Conservation (phyloP, 2,888 invertebrate genomes). For the Brenthis ino region DNA sequence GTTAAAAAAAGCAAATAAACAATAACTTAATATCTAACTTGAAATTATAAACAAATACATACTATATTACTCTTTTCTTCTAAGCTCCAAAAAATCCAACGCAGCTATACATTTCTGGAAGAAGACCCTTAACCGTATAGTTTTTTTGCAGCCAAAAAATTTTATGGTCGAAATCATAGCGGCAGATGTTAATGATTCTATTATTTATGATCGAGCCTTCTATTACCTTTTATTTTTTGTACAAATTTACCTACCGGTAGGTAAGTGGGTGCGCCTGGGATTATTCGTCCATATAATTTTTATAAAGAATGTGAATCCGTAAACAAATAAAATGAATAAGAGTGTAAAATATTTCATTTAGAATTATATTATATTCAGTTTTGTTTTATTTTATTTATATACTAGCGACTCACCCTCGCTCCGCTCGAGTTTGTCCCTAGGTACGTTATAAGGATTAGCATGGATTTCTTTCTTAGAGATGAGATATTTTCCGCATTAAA, state of each 20-base stretch:
- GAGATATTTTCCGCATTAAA: no score
- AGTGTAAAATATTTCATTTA: neutral
- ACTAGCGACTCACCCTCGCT: neutral
- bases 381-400: neutral
- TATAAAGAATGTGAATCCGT: constrained; percentile 41
- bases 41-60: no score
- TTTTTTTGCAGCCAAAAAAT: constrained; percentile 61
- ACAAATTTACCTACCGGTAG: constrained; percentile 45
- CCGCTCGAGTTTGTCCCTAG: no score
- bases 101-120: neutral
- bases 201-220: constrained; percentile 74
- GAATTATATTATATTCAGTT: neutral
- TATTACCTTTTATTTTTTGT: constrained; percentile 53
- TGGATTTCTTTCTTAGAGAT: no score
- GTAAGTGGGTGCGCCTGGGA: constrained; percentile 45
- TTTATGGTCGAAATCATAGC: constrained; percentile 70
- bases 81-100: no score
- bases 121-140: constrained; percentile 43
- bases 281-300: constrained; percentile 56
- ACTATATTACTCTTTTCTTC: no score
- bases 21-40: neutral
- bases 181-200: constrained; percentile 82
- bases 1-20: neutral
- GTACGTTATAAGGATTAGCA: no score
- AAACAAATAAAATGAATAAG: constrained; percentile 22